Conservation (phyloP, 2,113 vertebrate genomes). For the Cyprinodon tularosa region DNA sequence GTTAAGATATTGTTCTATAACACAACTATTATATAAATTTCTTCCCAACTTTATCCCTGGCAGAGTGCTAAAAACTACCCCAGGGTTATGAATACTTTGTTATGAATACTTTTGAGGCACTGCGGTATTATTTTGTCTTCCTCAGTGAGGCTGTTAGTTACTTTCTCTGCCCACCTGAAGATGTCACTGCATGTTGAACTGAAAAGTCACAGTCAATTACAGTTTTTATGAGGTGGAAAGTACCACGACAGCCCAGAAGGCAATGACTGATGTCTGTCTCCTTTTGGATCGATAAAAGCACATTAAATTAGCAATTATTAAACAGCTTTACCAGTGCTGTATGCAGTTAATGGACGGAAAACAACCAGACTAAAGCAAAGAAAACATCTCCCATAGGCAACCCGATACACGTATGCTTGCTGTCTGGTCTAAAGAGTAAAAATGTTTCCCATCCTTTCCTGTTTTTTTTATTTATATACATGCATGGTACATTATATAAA, state of each 20-base stretch:
- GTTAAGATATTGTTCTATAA: not conserved
- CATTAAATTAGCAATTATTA: slow-evolving; percentile 57
- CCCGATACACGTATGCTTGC: slow-evolving; percentile 4
- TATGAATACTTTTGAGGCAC: not conserved
- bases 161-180: slow-evolving; percentile 35
- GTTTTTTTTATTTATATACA: slow-evolving; percentile 51
- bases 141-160: slow-evolving; percentile 27
- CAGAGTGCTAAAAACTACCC: not conserved
- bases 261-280: slow-evolving; percentile 64
- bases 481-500: slow-evolving; percentile 39
- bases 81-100: not conserved
- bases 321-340: slow-evolving; percentile 26
- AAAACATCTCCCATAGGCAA: slow-evolving; percentile 22
- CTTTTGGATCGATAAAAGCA: slow-evolving; percentile 48
- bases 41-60: not conserved
- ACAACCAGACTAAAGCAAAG: slow-evolving; percentile 37
- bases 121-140: slow-evolving; percentile 34
- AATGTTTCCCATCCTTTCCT: slow-evolving; percentile 9
- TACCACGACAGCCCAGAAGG: slow-evolving; percentile 52
- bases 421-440: slow-evolving; percentile 22
- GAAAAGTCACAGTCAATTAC: slow-evolving; percentile 66
- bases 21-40: not conserved
- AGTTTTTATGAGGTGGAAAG: slow-evolving; percentile 68
- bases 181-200: slow-evolving; percentile 58
- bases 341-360: slow-evolving; percentile 39